These are phyloP conservation scores for Philopotamus ludificatus DNA, from an alignment of 1,140 invertebrate species.

Conservation along the genomic window DNA sequence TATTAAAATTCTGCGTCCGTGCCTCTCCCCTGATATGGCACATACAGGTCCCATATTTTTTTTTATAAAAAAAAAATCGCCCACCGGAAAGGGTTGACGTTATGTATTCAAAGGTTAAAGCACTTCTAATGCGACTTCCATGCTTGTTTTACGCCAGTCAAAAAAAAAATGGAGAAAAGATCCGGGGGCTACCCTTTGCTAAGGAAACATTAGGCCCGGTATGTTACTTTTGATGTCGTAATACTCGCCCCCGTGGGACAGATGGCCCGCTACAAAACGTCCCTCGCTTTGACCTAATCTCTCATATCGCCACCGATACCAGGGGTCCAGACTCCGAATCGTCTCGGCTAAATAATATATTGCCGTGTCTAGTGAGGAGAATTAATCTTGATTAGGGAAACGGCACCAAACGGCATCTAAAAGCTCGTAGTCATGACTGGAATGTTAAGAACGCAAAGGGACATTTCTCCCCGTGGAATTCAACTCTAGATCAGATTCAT, in stretches of 20 bases:
- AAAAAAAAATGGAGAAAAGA: slow-evolving; percentile 19
- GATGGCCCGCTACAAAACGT: background rate
- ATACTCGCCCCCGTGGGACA: slow-evolving; percentile 17
- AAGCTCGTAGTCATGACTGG: no score
- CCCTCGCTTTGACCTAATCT: slow-evolving; percentile 14
- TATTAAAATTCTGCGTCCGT: slow-evolving; percentile 9
- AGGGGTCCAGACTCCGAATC: no score
- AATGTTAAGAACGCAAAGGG: background rate
- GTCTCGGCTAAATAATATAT: slow-evolving; percentile 22
- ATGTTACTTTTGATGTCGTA: slow-evolving; percentile 14
- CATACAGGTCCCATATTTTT: background rate
- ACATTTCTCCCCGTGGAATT: no score
- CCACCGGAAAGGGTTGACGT: slow-evolving; percentile 15
- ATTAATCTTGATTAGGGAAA: no score
- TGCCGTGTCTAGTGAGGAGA: no score
- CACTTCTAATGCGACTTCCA: slow-evolving; percentile 27
- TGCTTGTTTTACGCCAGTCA: slow-evolving; percentile 26
- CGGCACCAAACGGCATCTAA: no score
- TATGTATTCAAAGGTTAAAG: slow-evolving; percentile 16
- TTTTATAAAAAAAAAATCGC: slow-evolving; percentile 7
- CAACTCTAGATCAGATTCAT: no score
- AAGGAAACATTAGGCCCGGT: slow-evolving; percentile 25
- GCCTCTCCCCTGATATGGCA: background rate
- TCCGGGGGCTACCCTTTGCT: background rate
- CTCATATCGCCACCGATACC: slow-evolving; percentile 17